Base-by-base conservation (phyloP, 2,113 vertebrate species). In the Acinonyx jubatus region DNA sequence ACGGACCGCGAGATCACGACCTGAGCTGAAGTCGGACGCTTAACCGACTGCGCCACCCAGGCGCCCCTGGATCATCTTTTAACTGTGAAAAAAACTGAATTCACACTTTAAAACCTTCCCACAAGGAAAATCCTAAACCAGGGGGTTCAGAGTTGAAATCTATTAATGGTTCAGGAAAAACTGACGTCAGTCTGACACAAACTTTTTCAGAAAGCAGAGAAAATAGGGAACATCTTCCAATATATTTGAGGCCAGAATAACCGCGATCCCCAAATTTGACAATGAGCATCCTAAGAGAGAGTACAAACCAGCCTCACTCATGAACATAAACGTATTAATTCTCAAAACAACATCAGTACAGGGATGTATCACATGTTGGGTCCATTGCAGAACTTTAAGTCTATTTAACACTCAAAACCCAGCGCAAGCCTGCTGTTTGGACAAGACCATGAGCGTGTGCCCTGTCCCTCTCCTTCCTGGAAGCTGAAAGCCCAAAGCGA, bases 401-500 rank as follows among this genome's bases (percentile, higher is more conserved):
- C 3, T n/a, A 57, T 10, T 2, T 2, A 38, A 69, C 66, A 13
- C 1, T 69, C 66, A 31, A 25, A 38, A 19, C 16, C 68, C 33
- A 7, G 2, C 5, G 10, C 5, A 2, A 38, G 16, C 48, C 14
- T 31, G 8, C 36, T 4, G 25, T 21, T 57, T 12, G 15, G 4
- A 27, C 55, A 8, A 21, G 18, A 15, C 1, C 3, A 9, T 10
- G 3, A 2, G 8, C 0, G 23, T 7, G 11, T 4, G 29, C 21
- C 29, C 31, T 1, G 3, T 12, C 52, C 36, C 50, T 12, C 38
- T 71, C 15, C 11, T 38, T 50, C 3, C 5, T 5, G 8, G 23
- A 41, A 36, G 27, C 3, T 6, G 1, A 1, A 5, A 27, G 61
- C 31, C 73, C 4, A 13, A 1, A 33, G 48, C 38, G 9, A 1